These are phyloP conservation scores for Amblyjoppa proteus DNA, from an alignment of 2,888 invertebrate species.

Conservation along the genomic window DNA sequence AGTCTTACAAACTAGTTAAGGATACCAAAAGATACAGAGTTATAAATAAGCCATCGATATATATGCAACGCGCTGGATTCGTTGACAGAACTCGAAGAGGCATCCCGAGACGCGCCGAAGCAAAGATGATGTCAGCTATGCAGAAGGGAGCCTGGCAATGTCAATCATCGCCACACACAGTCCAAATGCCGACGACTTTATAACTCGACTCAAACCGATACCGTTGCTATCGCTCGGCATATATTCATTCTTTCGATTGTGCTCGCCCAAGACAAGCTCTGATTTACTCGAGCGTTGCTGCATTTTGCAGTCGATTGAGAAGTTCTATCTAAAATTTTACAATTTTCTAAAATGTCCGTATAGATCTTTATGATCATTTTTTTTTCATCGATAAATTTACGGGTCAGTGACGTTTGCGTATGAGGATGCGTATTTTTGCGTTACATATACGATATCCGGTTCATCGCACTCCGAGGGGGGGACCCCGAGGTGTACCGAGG, in stretches of 20 bases:
- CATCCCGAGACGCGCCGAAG: conserved; percentile 38
- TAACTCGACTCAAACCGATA: conserved; percentile 27
- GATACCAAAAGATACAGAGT: conserved; percentile 18
- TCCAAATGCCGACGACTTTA: conserved; percentile 29
- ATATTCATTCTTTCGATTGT: not conserved
- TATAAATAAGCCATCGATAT: conserved; percentile 44
- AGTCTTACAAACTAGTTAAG: not conserved
- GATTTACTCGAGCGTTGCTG: not conserved
- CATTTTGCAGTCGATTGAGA: not conserved
- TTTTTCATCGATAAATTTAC: not conserved
- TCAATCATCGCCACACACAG: conserved; percentile 49
- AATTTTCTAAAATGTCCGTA: not conserved
- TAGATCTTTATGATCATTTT: not conserved
- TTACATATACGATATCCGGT: conserved; percentile 36
- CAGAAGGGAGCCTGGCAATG: conserved; percentile 38
- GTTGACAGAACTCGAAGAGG: conserved; percentile 53
- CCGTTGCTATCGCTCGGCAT: conserved; percentile 25
- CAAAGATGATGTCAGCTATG: conserved; percentile 47
- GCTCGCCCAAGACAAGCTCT: conserved; percentile 3
- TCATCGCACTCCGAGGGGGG: conserved; percentile 36
- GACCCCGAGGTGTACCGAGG: conserved; percentile 45
- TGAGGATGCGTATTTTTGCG: not conserved
- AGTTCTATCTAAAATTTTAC: not conserved
- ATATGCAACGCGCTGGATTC: conserved; percentile 40
- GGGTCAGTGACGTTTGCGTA: not conserved